Base-by-base conservation (phyloP, 2,888 invertebrate genomes). In the Dolichopus griseipennis region DNA sequence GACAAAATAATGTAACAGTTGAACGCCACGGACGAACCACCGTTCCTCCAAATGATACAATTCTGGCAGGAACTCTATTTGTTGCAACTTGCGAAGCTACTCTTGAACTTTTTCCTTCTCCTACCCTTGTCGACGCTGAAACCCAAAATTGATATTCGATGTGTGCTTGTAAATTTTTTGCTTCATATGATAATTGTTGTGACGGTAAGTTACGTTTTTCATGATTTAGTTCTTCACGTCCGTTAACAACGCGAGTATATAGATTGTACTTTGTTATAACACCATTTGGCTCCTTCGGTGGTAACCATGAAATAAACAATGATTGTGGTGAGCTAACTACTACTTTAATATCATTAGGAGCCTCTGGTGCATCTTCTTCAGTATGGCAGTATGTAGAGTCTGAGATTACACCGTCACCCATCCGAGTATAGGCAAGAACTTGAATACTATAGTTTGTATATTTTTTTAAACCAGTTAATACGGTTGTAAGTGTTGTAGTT, bases 381-480 rank as follows among this genome's bases (percentile, higher is more conserved):
- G 92, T 92, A 74, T 87, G 87, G 75, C 92, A 90, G 77, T 85
- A 90, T 52, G 88, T 83, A 0, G 90, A 85, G 70, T 84, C 82
- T 52, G 90, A 88, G 69, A 87, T 79, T 7, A 87, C 84, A 2
- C 92, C 92, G 76, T 91, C 91, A 0, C 92, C 92, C 74, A 90
- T 87, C 76, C 90, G 85, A 0, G 92, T 92, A 78, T 85, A 90
- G 0, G 92, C 91, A 75, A 91, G 77, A 12, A 92, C 90, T 81
- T 91, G 90, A 70, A 92, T 84, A 76, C 90, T 91, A 79, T 92
- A 92, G 80, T 92, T 93, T 43, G 91, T 89, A 78, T 85, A 92
- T 76, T 89, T 90, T 75, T 88, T 85, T 70, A 93, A 82, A 5
- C 87, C 87, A 0, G 88, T 87, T 37, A 92, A 82, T 67, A 90